Evolutionary conservation across 2,113 vertebrate genomes (phyloP), one percentile per base, ranked within the genome.

Genomic region (Sarotherodon lohbergeri): DNA sequence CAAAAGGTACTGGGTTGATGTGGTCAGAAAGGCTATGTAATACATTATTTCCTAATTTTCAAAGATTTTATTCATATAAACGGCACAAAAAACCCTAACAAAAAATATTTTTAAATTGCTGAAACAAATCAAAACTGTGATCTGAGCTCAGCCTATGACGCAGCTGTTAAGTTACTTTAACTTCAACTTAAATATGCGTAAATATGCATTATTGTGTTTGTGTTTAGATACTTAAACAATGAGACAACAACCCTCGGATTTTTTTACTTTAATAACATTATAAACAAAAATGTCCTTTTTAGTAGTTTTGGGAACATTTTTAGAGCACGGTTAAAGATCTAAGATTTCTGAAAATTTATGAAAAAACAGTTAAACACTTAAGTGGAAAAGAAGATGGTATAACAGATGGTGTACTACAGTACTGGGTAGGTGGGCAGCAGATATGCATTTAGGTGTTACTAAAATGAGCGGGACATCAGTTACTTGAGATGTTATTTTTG

Each of bases 401-500:
- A 46, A 46, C 68, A 73, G 22, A 46, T 9, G 22, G 41, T 17
- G 41, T 29, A 29, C 68, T 27, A 46, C 41, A 27, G 68, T 73
- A 27, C 0, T 46, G 16, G 3, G 22, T 73, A 73, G 68, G 41
- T 48, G 17, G 68, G 68, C 41, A 48, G 36, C 17, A 13, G 24
- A 24, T 34, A 19, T 43, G 46, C 6, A 48, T 73, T 48, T 24
- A 73, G 43, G 16, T 29, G 29, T 82, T 22, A 19, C 41, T 36
- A 41, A 54, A 14, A 46, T 4, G 24, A 3, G 2, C 41, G 41
- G 17, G 46, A 11, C 46, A 32, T 83, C 41, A 36, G 39, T 85
- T 59, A 80, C 71, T 76, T 68, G 17, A 19, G 86, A 29, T 68
- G 57, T 55, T 66, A 41, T 83, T 80, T 88, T 90, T 41, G 83